These are phyloP conservation scores for Avahi laniger DNA, from an alignment of 2,797 vertebrate genomes.

Conservation along the genomic window DNA sequence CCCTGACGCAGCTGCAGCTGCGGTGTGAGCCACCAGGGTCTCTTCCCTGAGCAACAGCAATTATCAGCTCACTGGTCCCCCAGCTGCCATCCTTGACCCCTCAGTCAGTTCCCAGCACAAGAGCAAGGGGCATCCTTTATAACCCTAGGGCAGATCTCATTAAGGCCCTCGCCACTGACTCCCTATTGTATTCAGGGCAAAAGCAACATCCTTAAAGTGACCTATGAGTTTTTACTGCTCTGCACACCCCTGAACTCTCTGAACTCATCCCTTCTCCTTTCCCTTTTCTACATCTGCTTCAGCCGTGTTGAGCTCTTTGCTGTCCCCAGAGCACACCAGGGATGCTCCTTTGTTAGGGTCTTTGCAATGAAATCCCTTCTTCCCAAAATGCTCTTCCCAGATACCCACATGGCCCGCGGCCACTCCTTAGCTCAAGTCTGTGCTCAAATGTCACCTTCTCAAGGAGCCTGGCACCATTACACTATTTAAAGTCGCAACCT, in stretches of 20 bases:
- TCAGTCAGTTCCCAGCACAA: neutral
- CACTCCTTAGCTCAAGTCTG: neutral
- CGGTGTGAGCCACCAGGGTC: neutral
- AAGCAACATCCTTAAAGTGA: neutral
- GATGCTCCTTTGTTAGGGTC: neutral
- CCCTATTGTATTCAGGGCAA: neutral
- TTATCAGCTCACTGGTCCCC: neutral
- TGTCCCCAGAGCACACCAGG: neutral
- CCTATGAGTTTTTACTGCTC: neutral
- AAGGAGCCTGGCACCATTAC: neutral
- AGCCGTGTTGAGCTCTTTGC: neutral
- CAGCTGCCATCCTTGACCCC: neutral
- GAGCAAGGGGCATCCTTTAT: neutral
- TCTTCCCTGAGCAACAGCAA: neutral
- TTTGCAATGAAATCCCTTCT: neutral
- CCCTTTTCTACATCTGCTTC: neutral
- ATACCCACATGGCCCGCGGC: fast-evolving
- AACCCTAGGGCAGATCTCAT: neutral
- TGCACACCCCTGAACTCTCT: neutral
- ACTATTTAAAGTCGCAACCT: neutral
- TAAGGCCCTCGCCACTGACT: neutral
- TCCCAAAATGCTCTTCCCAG: neutral
- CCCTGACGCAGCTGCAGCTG: fast-evolving
- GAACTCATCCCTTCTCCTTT: neutral
- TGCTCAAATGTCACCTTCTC: neutral